Evolutionary conservation across 2,797 vertebrate genomes (phyloP), one percentile per base, ranked within the genome.

Genomic region (Protonibea diacanthus): DNA sequence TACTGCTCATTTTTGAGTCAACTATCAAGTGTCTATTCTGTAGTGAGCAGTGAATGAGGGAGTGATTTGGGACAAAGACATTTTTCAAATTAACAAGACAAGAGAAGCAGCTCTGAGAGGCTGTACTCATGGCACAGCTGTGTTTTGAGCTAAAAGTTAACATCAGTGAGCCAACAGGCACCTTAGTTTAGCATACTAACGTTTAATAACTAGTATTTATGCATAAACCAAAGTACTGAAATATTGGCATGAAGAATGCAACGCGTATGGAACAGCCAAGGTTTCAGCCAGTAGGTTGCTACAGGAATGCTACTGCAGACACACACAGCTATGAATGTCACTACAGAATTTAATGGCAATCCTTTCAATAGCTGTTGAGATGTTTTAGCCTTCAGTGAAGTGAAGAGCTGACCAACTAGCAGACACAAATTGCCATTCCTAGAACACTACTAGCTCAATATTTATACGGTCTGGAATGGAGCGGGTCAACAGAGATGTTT

Each of bases 11-110:
- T 21, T 6, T 1, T 18, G 33, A 18, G 23, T 47, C 20, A 51
- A 67, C n/a, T 44, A 52, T 23, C 44, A 27, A 69, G 18, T 20
- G 14, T 69, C 20, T 44, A 10, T 44, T 56, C 17, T 40, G 15
- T 5, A 17, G 48, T 9, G n/a, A 49, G 7, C n/a, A 40, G 25
- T 18, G 27, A 49, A 51, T 7, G 42, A 38, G 64, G 15, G 11
- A 27, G 42, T 10, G 21, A 55, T 48, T 13, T 67, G 17, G 10
- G 7, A 29, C 12, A 21, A 4, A 23, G 29, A 20, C 40, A 56
- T 49, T 48, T 23, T 55, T 69, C 12, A 58, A 27, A 27, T 59
- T 63, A 64, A 69, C 23, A 56, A 48, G 47, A 74, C 40, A 47
- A 56, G 58, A 58, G 6, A 20, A 58, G 33, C 23, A 15, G 45